phyloP scores from a whole-genome alignment of 2,797 vertebrate genomes.

The Notolabrus celidotus region DNA sequence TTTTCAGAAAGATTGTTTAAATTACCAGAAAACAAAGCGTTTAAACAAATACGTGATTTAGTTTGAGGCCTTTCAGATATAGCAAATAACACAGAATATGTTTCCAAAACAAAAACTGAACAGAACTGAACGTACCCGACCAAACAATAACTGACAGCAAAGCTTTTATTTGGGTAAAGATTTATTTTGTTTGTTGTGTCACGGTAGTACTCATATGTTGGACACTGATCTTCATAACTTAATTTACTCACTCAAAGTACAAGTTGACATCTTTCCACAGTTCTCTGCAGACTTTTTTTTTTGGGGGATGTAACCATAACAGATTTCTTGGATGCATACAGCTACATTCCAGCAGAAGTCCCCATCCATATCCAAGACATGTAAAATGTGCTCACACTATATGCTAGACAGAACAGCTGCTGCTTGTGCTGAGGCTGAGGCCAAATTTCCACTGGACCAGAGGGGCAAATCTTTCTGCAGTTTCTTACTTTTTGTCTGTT shows the following conservation, averaged over 20 bases:
- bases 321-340: background rate
- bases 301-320: background rate
- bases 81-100: no score
- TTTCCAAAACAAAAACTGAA: no score
- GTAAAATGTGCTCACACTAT: background rate
- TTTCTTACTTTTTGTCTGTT: background rate
- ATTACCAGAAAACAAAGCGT: no score
- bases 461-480: background rate
- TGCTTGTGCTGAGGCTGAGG: background rate
- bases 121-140: no score
- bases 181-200: no score
- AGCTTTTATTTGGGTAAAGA: no score
- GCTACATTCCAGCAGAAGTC: background rate
- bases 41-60: no score
- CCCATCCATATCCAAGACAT: background rate
- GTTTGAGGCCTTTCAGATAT: no score
- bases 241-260: background rate
- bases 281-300: background rate
- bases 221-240: background rate
- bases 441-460: slow-evolving; percentile 2
- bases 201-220: background rate
- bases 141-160: no score
- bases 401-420: background rate
- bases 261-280: background rate
- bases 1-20: no score